Conservation (phyloP, 2,113 vertebrate genomes). For the Oreochromis spilurus region DNA sequence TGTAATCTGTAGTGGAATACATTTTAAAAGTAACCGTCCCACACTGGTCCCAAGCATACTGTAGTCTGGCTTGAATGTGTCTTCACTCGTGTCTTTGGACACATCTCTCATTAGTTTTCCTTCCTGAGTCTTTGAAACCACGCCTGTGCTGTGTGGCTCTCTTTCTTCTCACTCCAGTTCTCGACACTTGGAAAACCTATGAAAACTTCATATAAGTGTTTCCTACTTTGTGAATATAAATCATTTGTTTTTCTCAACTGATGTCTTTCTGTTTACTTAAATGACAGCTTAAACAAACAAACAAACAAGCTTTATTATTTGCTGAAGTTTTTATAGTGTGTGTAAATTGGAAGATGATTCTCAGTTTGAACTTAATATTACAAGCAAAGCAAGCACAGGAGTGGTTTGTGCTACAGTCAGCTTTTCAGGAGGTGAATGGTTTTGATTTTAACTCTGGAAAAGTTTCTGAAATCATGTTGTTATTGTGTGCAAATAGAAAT, state of each 20-base stretch:
- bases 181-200: not conserved
- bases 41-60: not conserved
- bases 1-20: too few relatives aligned
- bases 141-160: not conserved
- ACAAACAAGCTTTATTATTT: not conserved
- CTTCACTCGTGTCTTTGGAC: not conserved
- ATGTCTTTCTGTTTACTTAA: not conserved
- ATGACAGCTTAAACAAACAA: not conserved
- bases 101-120: not conserved
- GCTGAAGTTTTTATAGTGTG: not conserved
- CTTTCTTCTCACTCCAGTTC: not conserved
- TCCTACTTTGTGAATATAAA: not conserved
- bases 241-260: not conserved
- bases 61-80: not conserved
- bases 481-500: not conserved
- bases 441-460: not conserved
- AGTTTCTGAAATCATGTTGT: not conserved
- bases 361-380: not conserved
- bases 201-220: not conserved
- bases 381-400: not conserved
- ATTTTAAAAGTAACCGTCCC: too few relatives aligned
- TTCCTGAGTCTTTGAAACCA: not conserved
- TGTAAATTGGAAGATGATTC: not conserved
- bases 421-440: not conserved
- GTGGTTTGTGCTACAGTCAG: not conserved